Base-by-base conservation (phyloP, 2,797 vertebrate genomes). In the Urocyon cinereoargenteus region DNA sequence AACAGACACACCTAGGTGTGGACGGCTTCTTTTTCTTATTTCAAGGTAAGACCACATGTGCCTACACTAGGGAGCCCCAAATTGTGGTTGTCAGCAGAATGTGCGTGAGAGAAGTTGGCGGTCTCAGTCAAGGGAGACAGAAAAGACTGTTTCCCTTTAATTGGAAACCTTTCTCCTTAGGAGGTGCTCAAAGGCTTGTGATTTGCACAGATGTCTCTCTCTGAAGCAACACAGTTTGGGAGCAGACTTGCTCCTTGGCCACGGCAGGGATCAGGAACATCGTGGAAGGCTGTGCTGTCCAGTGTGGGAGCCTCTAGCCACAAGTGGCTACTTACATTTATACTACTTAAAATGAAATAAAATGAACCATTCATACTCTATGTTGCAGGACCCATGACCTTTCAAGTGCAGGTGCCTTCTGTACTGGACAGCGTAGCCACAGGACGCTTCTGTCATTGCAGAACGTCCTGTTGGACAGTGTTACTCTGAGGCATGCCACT, bases 221-320 rank as follows among this genome's bases (percentile, higher is more conserved):
- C 79, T 28, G 70, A 45, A 91, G 68, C 15, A 19, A 19, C 11
- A 6, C 36, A 28, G 36, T 49, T 19, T 79, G 26, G 40, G 81
- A 79, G 45, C 31, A 16, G 78, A 64, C 22, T 24, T 6, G 83
- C 45, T 90, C 14, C 53, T 31, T 77, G 78, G 36, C 61, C 26
- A 6, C 0, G 1, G 28, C 4, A 4, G 53, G 18, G 49, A 26
- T 21, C 28, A 2, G 26, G 7, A 15, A 6, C 12, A 9, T 31
- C 31, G n/a, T 5, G 22, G 61, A 51, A 64, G 53, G 19, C 45
- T 16, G 19, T 1, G 2, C 24, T 24, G 14, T 51, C 49, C 86
- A 36, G 0, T 1, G 26, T 68, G 66, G 83, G 49, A 53, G 73
- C 66, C 16, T 15, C 55, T 24, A 45, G 73, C 90, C 64, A 18